phyloP scores from a whole-genome alignment of 2,888 invertebrate species.

The Leptopilina syphax region DNA sequence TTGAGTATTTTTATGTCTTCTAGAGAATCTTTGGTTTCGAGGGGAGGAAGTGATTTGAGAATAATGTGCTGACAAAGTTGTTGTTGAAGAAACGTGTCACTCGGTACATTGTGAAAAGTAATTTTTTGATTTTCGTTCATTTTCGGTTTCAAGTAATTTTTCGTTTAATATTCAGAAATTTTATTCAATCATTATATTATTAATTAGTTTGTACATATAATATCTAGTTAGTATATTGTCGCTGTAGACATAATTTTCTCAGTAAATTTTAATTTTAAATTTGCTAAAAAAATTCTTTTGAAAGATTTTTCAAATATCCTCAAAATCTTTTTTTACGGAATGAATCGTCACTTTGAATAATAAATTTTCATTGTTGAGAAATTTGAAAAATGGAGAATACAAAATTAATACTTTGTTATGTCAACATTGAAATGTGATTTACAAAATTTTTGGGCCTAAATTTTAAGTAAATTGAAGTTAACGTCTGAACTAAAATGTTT shows the following conservation, averaged over 20 bases:
- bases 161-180: no score
- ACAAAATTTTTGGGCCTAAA: not conserved
- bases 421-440: not conserved
- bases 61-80: constrained; percentile 29
- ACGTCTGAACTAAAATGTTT: not conserved
- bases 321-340: no score
- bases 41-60: constrained; percentile 53
- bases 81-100: constrained; percentile 9
- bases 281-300: no score
- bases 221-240: no score
- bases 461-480: not conserved
- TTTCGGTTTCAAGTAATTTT: not conserved
- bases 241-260: constrained; percentile 3
- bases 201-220: no score
- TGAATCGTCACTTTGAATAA: not conserved
- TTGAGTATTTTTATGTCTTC: constrained; percentile 43
- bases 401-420: not conserved
- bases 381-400: constrained; percentile 6
- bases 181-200: no score
- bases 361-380: not conserved
- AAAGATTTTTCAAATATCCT: no score
- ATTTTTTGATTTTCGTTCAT: constrained; percentile 10
- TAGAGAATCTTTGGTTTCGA: constrained; percentile 51
- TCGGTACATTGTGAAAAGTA: not conserved
- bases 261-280: no score